Evolutionary conservation across 2,797 vertebrate genomes (phyloP), one percentile per base, ranked within the genome.

Genomic region (Sphenopsis melanotis): DNA sequence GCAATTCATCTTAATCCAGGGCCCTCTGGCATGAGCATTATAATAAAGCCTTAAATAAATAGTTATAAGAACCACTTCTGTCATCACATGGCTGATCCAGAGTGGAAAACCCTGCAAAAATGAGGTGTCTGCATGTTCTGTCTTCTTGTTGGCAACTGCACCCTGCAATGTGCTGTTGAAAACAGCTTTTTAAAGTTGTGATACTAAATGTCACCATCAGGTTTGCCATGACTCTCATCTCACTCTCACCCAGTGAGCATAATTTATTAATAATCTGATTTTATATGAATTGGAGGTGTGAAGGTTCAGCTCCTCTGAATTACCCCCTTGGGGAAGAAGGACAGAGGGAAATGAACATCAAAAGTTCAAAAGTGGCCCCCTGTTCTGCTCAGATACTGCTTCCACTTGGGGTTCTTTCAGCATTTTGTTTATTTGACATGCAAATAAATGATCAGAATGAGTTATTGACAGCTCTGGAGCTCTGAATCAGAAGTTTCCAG

Each of bases 41-140:
- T n/a, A 83, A 64, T 39, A 79, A 88, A 94, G 22, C 44, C 39
- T 83, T 87, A 44, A 66, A 78, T 66, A 89, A 79, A 63, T 49
- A 61, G 57, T 27, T 59, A 11, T 11, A 74, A 74, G 52, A 72
- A 16, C 11, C 10, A 4, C 30, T 83, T 80, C 74, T 94, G 37
- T 85, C 70, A 89, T 60, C 8, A 1, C 37, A 18, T 39, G 11
- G 15, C 26, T 30, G 34, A 22, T 55, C 22, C 30, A n/a, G 75
- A 64, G 46, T 5, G 4, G 53, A 63, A 85, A 72, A 91, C 14
- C 4, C 1, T 26, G 75, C 14, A 83, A 57, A 69, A 71, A 64
- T 5, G 37, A 75, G 64, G 24, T 68, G 39, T 53, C 68, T 64
- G 53, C 46, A n/a, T 8, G 8, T 75, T 76, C 74, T 74, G 52